A percentile compares a stretch with the other conserved stretches of the same genome.
phyloP scores from a whole-genome alignment of 2,113 vertebrate species.

The Cervus canadensis region DNA sequence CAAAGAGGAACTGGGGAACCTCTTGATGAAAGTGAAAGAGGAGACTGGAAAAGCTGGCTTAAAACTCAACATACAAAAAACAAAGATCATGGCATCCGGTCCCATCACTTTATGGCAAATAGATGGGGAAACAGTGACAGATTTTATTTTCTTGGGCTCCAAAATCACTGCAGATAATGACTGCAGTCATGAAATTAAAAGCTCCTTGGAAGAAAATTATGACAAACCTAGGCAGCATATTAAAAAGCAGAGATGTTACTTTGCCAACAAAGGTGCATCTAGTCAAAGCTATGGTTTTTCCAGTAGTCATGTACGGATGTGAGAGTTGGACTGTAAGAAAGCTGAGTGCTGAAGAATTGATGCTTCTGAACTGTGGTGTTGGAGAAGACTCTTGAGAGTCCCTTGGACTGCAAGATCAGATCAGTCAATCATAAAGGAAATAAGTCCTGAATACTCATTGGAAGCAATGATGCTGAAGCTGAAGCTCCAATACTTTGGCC shows the following conservation, averaged over 20 bases:
- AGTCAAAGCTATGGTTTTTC: neutral
- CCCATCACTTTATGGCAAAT: neutral
- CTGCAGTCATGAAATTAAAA: neutral
- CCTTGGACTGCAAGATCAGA: neutral
- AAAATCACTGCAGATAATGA: neutral
- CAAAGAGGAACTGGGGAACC: neutral
- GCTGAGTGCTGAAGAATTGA: rapidly evolving
- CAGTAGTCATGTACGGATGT: neutral
- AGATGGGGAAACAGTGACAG: neutral
- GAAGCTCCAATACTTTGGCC: neutral
- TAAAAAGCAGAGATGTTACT: neutral
- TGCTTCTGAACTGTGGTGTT: neutral
- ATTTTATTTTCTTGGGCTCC: neutral
- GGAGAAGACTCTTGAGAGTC: neutral
- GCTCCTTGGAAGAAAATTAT: neutral
- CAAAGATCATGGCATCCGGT: rapidly evolving
- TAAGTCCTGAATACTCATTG: neutral
- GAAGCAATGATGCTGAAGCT: neutral
- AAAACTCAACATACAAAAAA: neutral
- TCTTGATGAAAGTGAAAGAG: neutral
- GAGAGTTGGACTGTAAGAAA: neutral
- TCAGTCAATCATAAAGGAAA: neutral
- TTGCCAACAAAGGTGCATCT: neutral
- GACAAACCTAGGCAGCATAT: neutral
- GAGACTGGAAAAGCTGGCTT: neutral